Conservation (phyloP, 2,888 invertebrate genomes). For the Thymelicus acteon region DNA sequence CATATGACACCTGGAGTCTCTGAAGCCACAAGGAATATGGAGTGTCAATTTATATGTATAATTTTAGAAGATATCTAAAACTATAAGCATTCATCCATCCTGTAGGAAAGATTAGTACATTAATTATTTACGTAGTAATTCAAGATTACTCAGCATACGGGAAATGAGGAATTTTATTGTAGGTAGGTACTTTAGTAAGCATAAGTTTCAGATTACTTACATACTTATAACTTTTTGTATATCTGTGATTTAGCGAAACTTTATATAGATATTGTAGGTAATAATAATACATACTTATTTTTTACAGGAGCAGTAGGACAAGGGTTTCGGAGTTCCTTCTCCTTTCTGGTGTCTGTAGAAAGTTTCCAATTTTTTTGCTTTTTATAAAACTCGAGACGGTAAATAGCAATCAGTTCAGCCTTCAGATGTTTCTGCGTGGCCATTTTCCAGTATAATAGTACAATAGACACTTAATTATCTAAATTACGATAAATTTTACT, state of each 20-base stretch:
- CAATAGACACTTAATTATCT: background rate
- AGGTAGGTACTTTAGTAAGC: too few relatives aligned
- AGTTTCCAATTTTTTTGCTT: conserved; percentile 64
- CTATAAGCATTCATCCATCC: too few relatives aligned
- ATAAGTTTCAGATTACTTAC: too few relatives aligned
- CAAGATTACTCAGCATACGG: too few relatives aligned
- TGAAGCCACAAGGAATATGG: too few relatives aligned
- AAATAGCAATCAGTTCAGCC: conserved; percentile 56
- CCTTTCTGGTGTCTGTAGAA: background rate
- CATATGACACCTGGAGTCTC: too few relatives aligned
- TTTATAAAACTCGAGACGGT: conserved; percentile 63
- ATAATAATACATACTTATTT: conserved; percentile 10
- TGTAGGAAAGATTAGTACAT: too few relatives aligned
- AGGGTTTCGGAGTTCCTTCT: conserved; percentile 3
- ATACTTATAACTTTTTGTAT: too few relatives aligned
- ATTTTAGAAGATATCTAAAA: too few relatives aligned
- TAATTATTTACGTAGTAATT: too few relatives aligned
- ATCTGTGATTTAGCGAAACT: background rate
- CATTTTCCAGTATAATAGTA: conserved; percentile 7
- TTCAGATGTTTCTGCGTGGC: conserved; percentile 35
- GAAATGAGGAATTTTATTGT: too few relatives aligned
- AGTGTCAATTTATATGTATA: too few relatives aligned
- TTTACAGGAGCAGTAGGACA: background rate
- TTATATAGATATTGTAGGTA: background rate
- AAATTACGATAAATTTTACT: conserved; percentile 7